Percentiles rank a stretch among this genome's conserved stretches.
Evolutionary conservation across 1,140 invertebrate species (phyloP).

Genomic region (Leptinotarsa defecta): DNA sequence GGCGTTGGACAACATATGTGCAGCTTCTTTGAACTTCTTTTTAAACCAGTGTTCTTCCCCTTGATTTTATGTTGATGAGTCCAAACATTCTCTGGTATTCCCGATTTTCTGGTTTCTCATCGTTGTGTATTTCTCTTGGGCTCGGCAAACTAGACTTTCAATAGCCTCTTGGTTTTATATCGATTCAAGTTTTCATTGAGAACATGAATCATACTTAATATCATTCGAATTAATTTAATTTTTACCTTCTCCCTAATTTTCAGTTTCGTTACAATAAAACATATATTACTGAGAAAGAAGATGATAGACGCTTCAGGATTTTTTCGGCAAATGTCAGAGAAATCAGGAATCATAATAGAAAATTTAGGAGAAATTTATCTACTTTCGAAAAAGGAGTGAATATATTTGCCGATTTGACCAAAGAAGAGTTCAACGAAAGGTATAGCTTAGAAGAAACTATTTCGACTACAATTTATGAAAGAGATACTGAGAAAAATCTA

Average conservation of each 20-base stretch:
- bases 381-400: slow-evolving; percentile 72
- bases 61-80: no score
- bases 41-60: no score
- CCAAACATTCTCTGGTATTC: no score
- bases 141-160: no score
- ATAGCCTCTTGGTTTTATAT: no score
- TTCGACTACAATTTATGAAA: neutral
- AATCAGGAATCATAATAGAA: slow-evolving; percentile 79
- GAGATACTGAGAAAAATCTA: neutral
- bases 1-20: no score
- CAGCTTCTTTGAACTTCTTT: no score
- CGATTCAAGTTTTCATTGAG: no score
- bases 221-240: no score
- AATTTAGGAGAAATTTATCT: slow-evolving; percentile 64
- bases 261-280: slow-evolving; percentile 49
- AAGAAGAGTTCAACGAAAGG: slow-evolving; percentile 66
- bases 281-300: slow-evolving; percentile 60
- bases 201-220: no score
- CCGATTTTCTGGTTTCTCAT: no score
- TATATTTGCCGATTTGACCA: slow-evolving; percentile 82
- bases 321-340: slow-evolving; percentile 82
- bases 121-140: no score
- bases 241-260: slow-evolving; percentile 52
- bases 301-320: slow-evolving; percentile 80
- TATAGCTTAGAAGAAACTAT: neutral